Evolutionary conservation across 2,888 invertebrate genomes (phyloP), one percentile per base, ranked within the genome.

Genomic region (Drosophila eohydei): DNA sequence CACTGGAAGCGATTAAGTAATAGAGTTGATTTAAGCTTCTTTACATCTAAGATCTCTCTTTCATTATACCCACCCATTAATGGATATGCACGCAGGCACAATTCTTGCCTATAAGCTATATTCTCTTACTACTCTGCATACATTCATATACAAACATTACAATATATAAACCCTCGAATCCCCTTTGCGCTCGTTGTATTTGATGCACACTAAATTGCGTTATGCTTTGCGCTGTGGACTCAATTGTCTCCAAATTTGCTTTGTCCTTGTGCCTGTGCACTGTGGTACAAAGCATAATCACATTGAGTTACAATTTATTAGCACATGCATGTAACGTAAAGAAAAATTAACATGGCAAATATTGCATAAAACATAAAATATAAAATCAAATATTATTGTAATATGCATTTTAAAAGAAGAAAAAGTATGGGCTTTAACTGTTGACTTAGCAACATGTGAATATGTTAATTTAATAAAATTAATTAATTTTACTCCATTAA

Each of bases 171-270:
- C 4, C 6, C 14, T 8, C 14, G n/a, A 30, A 30, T 48, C 30
- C 30, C 28, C 48, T 46, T 46, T 30, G n/a, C 48, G 2, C 48
- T 48, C 30, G 0, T n/a, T 28, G 9, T 9, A 21, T 46, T 30
- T 48, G 14, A 48, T 48, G 28, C 30, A n/a, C 30, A 48, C 48
- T 46, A n/a, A 48, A 48, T n/a, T n/a, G 30, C 48, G 9, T 48
- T 48, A 30, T n/a, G 44, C 8, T 8, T 12, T 46, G 46, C 44
- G 28, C 46, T 46, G 14, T 46, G 46, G 46, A 48, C 48, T 48
- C 48, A 48, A 48, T 48, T 30, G 48, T 30, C 30, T n/a, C 48
- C n/a, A 48, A 46, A 28, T 48, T 48, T 48, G 48, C 30, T 48
- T 32, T 50, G 48, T 11, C 16, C 48, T 50, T n/a, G 16, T 16